Evolutionary conservation across 2,888 invertebrate species (phyloP), one percentile per base, ranked within the genome.

Genomic region (Lacanobia oleracea): DNA sequence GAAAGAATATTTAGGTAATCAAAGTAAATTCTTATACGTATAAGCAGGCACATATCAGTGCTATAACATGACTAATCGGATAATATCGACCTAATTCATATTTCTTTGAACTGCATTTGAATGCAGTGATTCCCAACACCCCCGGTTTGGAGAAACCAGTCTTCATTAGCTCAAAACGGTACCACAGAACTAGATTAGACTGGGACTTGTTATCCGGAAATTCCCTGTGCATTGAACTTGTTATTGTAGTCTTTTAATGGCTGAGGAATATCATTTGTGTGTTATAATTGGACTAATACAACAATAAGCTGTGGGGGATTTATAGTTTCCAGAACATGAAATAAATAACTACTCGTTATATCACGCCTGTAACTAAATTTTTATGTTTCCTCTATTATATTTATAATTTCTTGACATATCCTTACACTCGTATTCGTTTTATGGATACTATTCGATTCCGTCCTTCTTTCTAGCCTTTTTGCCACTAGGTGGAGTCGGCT

Each of bases 181-280:
- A 67, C 40, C 21, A 48, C 12, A 66, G 6, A 27, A 21, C 8
- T 5, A 63, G n/a, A 63, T 73, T 56, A 23, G 10, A 12, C 16
- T 51, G 64, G 73, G 73, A 57, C 27, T 72, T 72, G 59, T 43
- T 23, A 16, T 72, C 12, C 50, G 23, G 73, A 33, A 63, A 57
- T 72, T 56, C 56, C 72, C 64, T 37, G 33, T 50, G 23, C 18
- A 61, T 48, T 72, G n/a, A 54, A 61, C 61, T 62, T 16, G 56
- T 63, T 72, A 23, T 66, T 69, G 21, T 66, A 37, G 53, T 21
- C 56, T 21, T 56, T 27, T 23, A 43, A 18, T 48, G 18, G 23
- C 18, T 56, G 8, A 43, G 14, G 2, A 43, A 18, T 43, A 16
- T 14, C 6, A 63, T 21, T 7, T n/a, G 7, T 56, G 48, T 18